Conservation (phyloP, 2,113 vertebrate species). For the Chloebia gouldiae region DNA sequence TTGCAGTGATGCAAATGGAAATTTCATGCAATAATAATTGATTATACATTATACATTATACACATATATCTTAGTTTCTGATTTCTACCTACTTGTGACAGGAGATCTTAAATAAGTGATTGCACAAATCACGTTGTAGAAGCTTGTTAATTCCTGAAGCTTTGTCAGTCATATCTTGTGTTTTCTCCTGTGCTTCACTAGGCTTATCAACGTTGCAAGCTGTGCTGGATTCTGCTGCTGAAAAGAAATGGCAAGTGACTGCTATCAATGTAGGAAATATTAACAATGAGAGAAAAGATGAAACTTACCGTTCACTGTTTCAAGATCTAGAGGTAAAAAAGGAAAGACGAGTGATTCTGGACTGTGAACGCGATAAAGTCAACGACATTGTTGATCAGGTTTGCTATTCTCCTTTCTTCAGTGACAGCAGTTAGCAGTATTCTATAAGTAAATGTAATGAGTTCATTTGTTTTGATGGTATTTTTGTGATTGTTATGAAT, state of each 20-base stretch:
- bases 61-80: background rate
- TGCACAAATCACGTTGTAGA: background rate
- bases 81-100: background rate
- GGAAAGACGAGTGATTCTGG: slow-evolving; percentile 93
- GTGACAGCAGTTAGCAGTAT: background rate
- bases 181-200: slow-evolving; percentile 58
- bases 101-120: background rate
- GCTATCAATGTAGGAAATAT: slow-evolving; percentile 99
- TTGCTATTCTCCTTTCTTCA: slow-evolving; percentile 51
- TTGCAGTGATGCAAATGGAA: background rate
- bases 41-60: no score
- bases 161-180: background rate
- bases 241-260: slow-evolving; percentile 99
- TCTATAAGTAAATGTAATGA: background rate
- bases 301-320: slow-evolving; percentile 95
- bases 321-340: slow-evolving; percentile 98
- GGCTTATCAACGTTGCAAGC: slow-evolving; percentile 95
- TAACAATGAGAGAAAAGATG: slow-evolving; percentile 97
- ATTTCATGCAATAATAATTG: background rate
- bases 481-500: background rate
- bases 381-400: slow-evolving; percentile 99
- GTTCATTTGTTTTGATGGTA: background rate
- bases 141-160: background rate
- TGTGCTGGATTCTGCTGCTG: slow-evolving; percentile 94
- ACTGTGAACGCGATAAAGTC: slow-evolving; percentile 98